Conservation (phyloP, 1,140 invertebrate genomes). For the Sitophilus oryzae region DNA sequence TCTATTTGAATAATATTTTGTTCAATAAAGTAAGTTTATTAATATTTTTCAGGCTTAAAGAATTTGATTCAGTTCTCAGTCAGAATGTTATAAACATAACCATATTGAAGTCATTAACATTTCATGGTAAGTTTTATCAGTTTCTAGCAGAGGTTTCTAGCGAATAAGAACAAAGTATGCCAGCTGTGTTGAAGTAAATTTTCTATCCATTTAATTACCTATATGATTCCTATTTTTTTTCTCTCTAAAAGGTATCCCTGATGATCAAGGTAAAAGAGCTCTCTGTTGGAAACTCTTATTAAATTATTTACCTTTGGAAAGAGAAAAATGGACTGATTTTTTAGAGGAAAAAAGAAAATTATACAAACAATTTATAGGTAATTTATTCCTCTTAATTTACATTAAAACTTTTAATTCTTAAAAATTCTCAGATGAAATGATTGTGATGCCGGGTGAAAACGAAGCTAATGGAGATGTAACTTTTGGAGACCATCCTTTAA, state of each 20-base stretch:
- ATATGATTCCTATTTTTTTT: constrained; percentile 8
- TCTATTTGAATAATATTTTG: not conserved
- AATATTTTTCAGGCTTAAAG: constrained; percentile 58
- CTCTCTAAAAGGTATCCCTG: constrained; percentile 64
- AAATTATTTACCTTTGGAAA: constrained; percentile 70
- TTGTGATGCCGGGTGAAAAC: constrained; percentile 65
- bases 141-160: too few relatives aligned
- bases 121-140: constrained; percentile 62
- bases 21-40: constrained; percentile 4
- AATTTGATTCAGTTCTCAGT: constrained; percentile 62
- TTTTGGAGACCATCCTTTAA: constrained; percentile 80
- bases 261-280: constrained; percentile 68
- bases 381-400: constrained; percentile 16
- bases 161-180: too few relatives aligned
- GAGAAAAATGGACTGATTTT: constrained; percentile 57
- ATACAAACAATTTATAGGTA: constrained; percentile 80
- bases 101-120: constrained; percentile 61
- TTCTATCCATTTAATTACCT: too few relatives aligned
- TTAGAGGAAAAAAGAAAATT: constrained; percentile 65
- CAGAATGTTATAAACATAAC: constrained; percentile 62
- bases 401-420: not conserved
- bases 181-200: too few relatives aligned
- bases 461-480: constrained; percentile 53
- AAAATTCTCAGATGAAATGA: constrained; percentile 63
- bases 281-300: constrained; percentile 79